Percentiles rank a stretch among this genome's conserved stretches.
phyloP scores from a whole-genome alignment of 2,797 vertebrate species.

The Hippoglossus hippoglossus region DNA sequence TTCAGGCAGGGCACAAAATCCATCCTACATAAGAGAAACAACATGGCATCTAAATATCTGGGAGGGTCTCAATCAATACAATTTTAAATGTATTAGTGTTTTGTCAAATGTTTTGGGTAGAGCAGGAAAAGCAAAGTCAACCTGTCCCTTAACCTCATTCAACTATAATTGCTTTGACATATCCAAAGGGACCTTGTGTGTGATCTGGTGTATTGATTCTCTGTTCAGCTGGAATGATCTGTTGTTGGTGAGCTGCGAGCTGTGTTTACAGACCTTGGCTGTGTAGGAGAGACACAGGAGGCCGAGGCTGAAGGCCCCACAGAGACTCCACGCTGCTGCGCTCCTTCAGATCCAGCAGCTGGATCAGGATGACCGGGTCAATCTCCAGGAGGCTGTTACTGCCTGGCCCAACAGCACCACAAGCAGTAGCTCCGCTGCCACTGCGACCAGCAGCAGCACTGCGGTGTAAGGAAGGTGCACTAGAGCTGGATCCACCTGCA shows the following conservation, averaged over 20 bases:
- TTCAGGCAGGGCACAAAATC: not conserved
- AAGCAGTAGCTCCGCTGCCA: slow-evolving; percentile 34
- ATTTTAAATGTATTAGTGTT: not conserved
- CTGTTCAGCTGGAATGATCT: slow-evolving; percentile 20
- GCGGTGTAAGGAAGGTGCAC: slow-evolving; percentile 81
- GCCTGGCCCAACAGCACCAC: slow-evolving; percentile 59
- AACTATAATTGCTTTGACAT: not conserved
- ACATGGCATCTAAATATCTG: too few relatives aligned
- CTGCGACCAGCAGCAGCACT: slow-evolving; percentile 62
- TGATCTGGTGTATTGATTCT: slow-evolving; percentile 15
- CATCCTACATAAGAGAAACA: too few relatives aligned
- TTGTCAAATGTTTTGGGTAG: not conserved
- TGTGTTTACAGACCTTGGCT: slow-evolving; percentile 85
- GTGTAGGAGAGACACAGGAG: slow-evolving; percentile 91
- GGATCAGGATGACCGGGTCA: slow-evolving; percentile 96
- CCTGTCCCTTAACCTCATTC: too few relatives aligned
- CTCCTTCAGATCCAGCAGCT: slow-evolving; percentile 95
- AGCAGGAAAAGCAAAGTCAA: not conserved
- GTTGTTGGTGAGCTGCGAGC: not conserved
- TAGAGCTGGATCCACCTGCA: slow-evolving; percentile 75
- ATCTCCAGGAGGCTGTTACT: slow-evolving; percentile 91
- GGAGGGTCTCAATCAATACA: too few relatives aligned
- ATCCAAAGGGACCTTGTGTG: not conserved
- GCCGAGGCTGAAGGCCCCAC: slow-evolving; percentile 96
- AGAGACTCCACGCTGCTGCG: slow-evolving; percentile 92